Base-by-base conservation (phyloP, 2,888 invertebrate genomes). In the Trichogramma evanescens region DNA sequence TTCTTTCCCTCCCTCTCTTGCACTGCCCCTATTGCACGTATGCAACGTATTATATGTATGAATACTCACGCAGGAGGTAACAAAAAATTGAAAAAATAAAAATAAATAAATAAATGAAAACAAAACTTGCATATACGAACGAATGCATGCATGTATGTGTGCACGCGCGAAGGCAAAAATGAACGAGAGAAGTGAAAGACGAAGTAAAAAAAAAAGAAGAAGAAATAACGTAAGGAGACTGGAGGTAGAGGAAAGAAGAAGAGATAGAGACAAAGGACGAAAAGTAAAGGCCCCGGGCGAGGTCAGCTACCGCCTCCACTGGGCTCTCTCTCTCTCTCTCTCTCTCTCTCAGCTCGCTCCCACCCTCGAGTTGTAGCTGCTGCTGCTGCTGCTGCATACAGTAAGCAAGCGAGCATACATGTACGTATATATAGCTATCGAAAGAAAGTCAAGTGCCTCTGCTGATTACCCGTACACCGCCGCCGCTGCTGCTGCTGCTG, bases 271-370 rank as follows among this genome's bases (percentile, higher is more conserved):
- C 63, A 59, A 54, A 59, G 61, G 54, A 54, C 58, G 63, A 62
- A 72, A 69, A 69, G 73, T 67, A 71, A 69, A 70, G 73, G 74
- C 77, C 71, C 70, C 72, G 71, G 76, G 77, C 77, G 77, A 77
- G 77, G 77, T 77, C 77, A 75, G 72, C 75, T 69, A 71, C 71
- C 74, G 72, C 76, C 75, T 74, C 69, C 72, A 67, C 56, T 55
- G 53, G 57, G 54, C 41, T 66, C 68, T 67, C 64, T 65, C 63
- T 67, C 65, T 64, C 68, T 67, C 64, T 65, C 63, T 67, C 65
- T 64, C 66, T 64, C 68, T 66, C 65, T 66, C 66, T 65, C 68
- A 63, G 65, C 70, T 13, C 5, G 8, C 42, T 7, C 26, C 51
- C 8, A 10, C 40, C n/a, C 51, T 51, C 41, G n/a, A 9, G n/a